Evolutionary conservation across 1,140 invertebrate species (phyloP).

Genomic region (Dryas iulia): DNA sequence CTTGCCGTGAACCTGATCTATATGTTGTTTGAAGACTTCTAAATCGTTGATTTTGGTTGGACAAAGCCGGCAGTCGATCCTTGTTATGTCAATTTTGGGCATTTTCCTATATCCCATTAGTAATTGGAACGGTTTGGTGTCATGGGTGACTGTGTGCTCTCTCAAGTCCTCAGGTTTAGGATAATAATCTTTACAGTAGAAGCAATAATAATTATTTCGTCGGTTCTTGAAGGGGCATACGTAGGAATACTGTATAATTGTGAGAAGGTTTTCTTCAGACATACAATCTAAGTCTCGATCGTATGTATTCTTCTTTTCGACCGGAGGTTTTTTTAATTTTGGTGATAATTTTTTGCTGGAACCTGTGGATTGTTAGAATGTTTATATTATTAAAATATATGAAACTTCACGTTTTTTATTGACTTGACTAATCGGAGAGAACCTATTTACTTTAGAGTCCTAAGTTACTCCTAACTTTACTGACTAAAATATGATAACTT

Average conservation of each 20-base stretch:
- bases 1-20: constrained; percentile 60
- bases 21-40: constrained; percentile 62
- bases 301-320: constrained; percentile 63
- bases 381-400: too few species aligned
- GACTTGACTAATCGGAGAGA: too few species aligned
- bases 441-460: too few species aligned
- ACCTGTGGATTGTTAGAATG: too few species aligned
- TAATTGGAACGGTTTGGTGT: constrained; percentile 68
- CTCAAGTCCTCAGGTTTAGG: constrained; percentile 70
- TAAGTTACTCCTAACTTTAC: too few species aligned
- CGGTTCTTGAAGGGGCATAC: constrained; percentile 71
- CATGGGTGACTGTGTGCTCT: constrained; percentile 64
- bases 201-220: constrained; percentile 74
- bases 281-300: constrained; percentile 68
- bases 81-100: constrained; percentile 70
- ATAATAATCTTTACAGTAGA: constrained; percentile 73
- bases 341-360: constrained; percentile 41
- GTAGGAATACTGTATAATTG: constrained; percentile 69
- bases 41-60: constrained; percentile 63
- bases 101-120: constrained; percentile 72
- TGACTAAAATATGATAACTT: too few species aligned
- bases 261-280: constrained; percentile 67
- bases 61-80: constrained; percentile 68
- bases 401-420: too few species aligned
- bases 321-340: constrained; percentile 49